Base-by-base conservation (phyloP, 2,797 vertebrate genomes). In the Girardinus metallicus region DNA sequence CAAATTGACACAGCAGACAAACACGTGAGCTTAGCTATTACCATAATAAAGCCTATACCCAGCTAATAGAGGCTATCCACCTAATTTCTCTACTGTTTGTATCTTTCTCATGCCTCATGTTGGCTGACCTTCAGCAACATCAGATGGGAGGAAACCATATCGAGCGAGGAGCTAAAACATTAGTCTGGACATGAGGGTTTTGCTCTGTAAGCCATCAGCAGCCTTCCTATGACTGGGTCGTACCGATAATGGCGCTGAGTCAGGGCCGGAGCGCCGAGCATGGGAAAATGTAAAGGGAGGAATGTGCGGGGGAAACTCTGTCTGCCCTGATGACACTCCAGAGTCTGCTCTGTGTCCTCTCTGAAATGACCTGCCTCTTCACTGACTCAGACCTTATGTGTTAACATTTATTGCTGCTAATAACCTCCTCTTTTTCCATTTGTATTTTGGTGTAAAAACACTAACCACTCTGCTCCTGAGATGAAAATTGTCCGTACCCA, bases 201-300 rank as follows among this genome's bases (percentile, higher is more conserved):
- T 83, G 75, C 92, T 88, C 92, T 94, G 92, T 88, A 91, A 93
- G 92, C 88, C 91, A 89, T 94, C 93, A 89, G 86, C 86, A 84
- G 91, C 90, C 91, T 91, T 89, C 90, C 89, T 85, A 86, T 88
- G 93, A 94, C 90, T 88, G 73, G 82, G 82, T 90, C 88, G 80
- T 83, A 78, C 87, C 78, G 91, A 93, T 91, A 89, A 89, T 91
- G 88, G 80, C 80, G 90, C 88, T 94, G 92, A 94, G 90, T 94
- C 94, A 92, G 93, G 87, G 82, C 85, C 84, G 44, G 83, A 83
- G 91, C 90, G 88, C 81, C 4, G 85, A 93, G 91, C 94, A 94
- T 95, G 95, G 94, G 95, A 95, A 95, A 95, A 92, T 93, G 84
- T 85, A 89, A 89, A 81, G 78, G 83, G 71, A 91, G 92, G 95